phyloP scores from a whole-genome alignment of 2,888 invertebrate species.

The Lomographa bimaculata region DNA sequence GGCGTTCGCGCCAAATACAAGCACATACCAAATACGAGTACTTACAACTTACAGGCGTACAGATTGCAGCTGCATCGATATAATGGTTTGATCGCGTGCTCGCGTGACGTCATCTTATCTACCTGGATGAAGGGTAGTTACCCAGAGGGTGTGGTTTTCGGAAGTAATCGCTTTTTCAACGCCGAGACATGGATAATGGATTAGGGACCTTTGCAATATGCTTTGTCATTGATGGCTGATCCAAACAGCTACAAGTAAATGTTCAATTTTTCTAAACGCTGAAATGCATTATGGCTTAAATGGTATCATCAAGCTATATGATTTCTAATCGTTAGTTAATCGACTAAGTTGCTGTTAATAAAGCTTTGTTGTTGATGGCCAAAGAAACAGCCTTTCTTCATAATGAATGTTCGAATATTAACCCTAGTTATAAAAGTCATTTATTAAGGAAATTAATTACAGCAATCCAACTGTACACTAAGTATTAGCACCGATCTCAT shows the following conservation, averaged over 20 bases:
- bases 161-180: constrained; percentile 31
- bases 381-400: too few species aligned
- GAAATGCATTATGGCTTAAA: too few species aligned
- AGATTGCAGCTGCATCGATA: constrained; percentile 18
- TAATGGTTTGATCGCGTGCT: constrained; percentile 18
- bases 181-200: constrained; percentile 16
- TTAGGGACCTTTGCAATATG: constrained; percentile 2
- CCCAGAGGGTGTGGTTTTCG: constrained; percentile 28
- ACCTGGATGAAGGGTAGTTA: constrained; percentile 27
- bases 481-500: constrained; percentile 2
- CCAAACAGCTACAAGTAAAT: too few species aligned
- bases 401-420: too few species aligned
- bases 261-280: too few species aligned
- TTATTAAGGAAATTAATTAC: too few species aligned
- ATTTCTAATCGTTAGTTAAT: too few species aligned
- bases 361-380: too few species aligned
- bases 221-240: constrained; percentile 9
- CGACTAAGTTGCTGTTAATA: too few species aligned
- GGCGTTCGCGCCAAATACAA: constrained; percentile 11
- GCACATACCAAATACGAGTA: not conserved
- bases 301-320: too few species aligned
- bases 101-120: constrained; percentile 34
- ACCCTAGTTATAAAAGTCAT: too few species aligned
- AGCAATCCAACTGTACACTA: not conserved
- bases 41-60: constrained; percentile 3